phyloP scores from a whole-genome alignment of 2,888 invertebrate species.

The Dyspetes luteomarginatus region DNA sequence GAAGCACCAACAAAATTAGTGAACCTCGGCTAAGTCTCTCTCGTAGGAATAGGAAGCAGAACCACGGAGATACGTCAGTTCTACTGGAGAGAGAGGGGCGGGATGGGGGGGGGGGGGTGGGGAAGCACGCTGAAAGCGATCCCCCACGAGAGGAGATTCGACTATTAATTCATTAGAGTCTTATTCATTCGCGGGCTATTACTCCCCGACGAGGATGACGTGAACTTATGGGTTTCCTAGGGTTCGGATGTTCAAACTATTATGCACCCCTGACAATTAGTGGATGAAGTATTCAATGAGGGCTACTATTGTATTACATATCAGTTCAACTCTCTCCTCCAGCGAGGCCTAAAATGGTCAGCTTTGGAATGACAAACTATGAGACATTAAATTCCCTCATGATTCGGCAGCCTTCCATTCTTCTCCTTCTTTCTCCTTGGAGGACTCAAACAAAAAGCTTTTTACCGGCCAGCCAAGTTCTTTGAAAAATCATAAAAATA shows the following conservation, averaged over 20 bases:
- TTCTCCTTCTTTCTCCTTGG: neutral
- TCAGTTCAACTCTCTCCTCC: neutral
- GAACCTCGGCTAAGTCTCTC: conserved; percentile 51
- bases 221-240: conserved; percentile 53
- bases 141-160: conserved; percentile 33
- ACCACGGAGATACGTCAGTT: conserved; percentile 46
- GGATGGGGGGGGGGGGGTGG: no score
- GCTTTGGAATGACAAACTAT: conserved; percentile 15
- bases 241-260: conserved; percentile 44
- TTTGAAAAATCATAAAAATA: conserved; percentile 68
- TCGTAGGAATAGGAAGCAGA: conserved; percentile 20
- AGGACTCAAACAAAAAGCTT: conserved; percentile 33
- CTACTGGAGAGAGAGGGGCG: conserved; percentile 26
- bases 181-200: conserved; percentile 59
- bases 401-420: neutral
- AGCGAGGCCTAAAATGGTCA: neutral
- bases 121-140: conserved; percentile 53
- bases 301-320: conserved; percentile 4
- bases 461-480: conserved; percentile 7
- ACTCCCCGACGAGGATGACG: conserved; percentile 42
- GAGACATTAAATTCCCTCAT: neutral
- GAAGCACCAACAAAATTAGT: conserved; percentile 44
- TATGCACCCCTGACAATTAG: conserved; percentile 31
- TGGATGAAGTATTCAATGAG: conserved; percentile 6
- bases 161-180: conserved; percentile 64